A percentile compares a stretch with the other conserved stretches of the same genome.
These are phyloP conservation scores for Zaprionus lachaisei DNA, from an alignment of 1,140 invertebrate species.

Conservation along the genomic window DNA sequence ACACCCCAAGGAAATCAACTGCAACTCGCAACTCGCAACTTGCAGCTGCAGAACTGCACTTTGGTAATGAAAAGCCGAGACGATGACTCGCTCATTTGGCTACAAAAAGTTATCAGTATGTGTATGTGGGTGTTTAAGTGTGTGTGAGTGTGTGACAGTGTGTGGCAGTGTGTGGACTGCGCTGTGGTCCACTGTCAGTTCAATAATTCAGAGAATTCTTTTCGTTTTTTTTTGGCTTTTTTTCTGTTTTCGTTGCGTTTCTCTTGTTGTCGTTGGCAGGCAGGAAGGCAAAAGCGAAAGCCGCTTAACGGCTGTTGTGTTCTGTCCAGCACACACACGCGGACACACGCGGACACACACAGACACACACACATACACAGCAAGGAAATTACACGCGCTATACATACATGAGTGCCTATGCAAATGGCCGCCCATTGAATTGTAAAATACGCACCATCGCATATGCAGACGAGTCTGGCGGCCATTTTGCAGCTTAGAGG, in stretches of 20 bases:
- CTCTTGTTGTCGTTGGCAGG: conserved; percentile 41
- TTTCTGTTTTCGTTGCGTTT: conserved; percentile 20
- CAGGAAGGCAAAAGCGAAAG: conserved; percentile 60
- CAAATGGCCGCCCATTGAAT: conserved; percentile 74
- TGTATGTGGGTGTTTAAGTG: background rate
- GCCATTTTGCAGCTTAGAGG: conserved; percentile 51
- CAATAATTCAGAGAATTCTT: conserved; percentile 63
- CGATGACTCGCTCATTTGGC: conserved; percentile 42
- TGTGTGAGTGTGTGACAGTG: conserved; percentile 1
- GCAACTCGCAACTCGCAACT: conserved; percentile 44
- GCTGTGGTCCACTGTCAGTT: conserved; percentile 35
- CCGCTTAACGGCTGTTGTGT: conserved; percentile 67
- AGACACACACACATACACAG: background rate
- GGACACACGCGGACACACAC: background rate
- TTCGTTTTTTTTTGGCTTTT: conserved; percentile 17
- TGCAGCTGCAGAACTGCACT: conserved; percentile 53
- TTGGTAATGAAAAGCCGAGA: conserved; percentile 47
- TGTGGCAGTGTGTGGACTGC: background rate
- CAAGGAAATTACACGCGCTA: conserved; percentile 42
- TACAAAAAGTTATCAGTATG: conserved; percentile 11
- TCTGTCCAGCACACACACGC: conserved; percentile 8
- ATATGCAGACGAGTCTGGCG: conserved; percentile 50
- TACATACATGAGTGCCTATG: conserved; percentile 63
- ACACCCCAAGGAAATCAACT: conserved; percentile 75
- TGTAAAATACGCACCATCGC: conserved; percentile 71